Evolutionary conservation across 35 echinoderm and acorn worm genomes (phyloP), one percentile per base, ranked within the genome.

Genomic region (Patiria miniata): DNA sequence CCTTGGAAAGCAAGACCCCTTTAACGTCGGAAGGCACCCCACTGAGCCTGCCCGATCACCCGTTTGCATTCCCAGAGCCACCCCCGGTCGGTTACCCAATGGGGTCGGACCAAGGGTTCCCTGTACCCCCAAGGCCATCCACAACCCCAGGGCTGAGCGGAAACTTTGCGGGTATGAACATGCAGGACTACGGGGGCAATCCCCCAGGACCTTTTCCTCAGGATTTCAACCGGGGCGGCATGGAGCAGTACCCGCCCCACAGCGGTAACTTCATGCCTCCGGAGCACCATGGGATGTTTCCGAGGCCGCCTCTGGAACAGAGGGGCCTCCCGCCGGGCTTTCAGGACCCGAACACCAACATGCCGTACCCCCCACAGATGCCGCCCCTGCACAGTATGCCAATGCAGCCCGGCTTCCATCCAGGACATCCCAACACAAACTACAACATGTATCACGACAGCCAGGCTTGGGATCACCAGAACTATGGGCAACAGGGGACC

Each of bases 31-130:
- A 86, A 59, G 68, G 52, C 17, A 73, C 65, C 65, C 82, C 82
- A 12, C 34, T 60, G 16, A 54, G 52, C 77, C 54, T 79, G 61
- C 57, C 86, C 39, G 82, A 84, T 8, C 68, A 88, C 80, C 40
- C 44, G 9, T 88, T 88, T 80, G 56, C 28, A 21, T 88, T 80
- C 22, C 77, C 50, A 34, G 86, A 88, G 26, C 83, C 61, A 40
- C 84, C 14, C 84, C 86, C 33, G 52, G 52, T 6, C 47, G 80
- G 51, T 18, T 58, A 60, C 34, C 52, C 65, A 73, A 34, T 73
- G 65, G 65, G 65, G 16, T 73, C 65, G 14, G 65, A 73, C 10
- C 65, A 73, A 23, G 65, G 65, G 3, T 73, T 73, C 26, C 61
- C 61, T 69, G 22, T 34, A 23, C 21, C 21, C 61, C 61, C 51